phyloP scores from a whole-genome alignment of 2,797 vertebrate species.

The Tenualosa ilisha region DNA sequence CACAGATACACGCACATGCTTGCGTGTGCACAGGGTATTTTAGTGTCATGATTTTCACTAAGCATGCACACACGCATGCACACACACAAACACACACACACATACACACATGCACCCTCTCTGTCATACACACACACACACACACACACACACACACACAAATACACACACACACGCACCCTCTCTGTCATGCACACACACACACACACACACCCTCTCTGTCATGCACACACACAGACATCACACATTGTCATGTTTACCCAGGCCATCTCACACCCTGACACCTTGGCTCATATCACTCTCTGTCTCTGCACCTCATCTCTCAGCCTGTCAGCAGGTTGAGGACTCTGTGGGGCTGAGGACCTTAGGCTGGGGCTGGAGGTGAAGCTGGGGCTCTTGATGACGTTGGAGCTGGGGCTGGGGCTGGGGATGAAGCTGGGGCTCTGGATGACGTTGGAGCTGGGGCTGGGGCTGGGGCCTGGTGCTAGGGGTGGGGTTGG shows the following conservation, averaged over 20 bases:
- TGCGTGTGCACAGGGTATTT: neutral
- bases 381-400: neutral
- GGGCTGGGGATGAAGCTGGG: neutral
- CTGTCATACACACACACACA: neutral
- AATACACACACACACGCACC: neutral
- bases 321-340: neutral
- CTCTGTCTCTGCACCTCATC: neutral
- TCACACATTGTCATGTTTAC: neutral
- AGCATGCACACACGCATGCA: neutral
- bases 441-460: neutral
- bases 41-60: neutral
- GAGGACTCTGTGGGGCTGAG: neutral
- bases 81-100: neutral
- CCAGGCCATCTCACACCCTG: constrained; percentile 21
- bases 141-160: neutral
- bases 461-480: neutral
- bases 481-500: neutral
- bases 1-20: neutral
- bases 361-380: neutral
- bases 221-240: neutral
- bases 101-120: neutral
- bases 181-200: neutral
- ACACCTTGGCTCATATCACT: neutral
- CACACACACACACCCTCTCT: neutral
- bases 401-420: too few relatives aligned